Percentiles rank a stretch among this genome's conserved stretches.
phyloP scores from a whole-genome alignment of 2,113 vertebrate genomes.

The Gymnarchus niloticus region DNA sequence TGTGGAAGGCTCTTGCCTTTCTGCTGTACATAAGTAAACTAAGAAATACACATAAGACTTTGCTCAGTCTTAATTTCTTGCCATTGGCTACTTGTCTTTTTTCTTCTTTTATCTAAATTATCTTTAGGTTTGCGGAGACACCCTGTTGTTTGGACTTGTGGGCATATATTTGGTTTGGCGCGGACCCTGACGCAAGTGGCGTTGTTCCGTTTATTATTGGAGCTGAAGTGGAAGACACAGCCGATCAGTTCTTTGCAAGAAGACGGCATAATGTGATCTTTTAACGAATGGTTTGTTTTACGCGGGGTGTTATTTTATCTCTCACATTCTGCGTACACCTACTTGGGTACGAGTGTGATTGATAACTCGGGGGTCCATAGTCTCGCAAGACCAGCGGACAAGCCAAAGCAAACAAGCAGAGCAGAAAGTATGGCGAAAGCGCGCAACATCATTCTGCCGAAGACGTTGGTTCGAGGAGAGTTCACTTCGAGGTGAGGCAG shows the following conservation, averaged over 20 bases:
- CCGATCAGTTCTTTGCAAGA: slow-evolving; percentile 54
- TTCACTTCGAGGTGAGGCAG: slow-evolving; percentile 90
- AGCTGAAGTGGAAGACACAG: slow-evolving; percentile 60
- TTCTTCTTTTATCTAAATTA: neutral
- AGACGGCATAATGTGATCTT: slow-evolving; percentile 69
- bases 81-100: slow-evolving; percentile 5
- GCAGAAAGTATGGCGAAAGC: slow-evolving; percentile 74
- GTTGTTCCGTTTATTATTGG: slow-evolving; percentile 58
- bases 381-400: slow-evolving; percentile 78
- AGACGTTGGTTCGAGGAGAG: slow-evolving; percentile 73
- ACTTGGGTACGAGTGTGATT: slow-evolving; percentile 85
- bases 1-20: slow-evolving; percentile 32
- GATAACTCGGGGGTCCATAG: slow-evolving; percentile 80
- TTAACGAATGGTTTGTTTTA: slow-evolving; percentile 91
- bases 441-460: slow-evolving; percentile 70
- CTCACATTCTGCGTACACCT: slow-evolving; percentile 73
- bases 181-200: neutral
- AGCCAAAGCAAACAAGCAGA: slow-evolving; percentile 91
- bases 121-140: neutral
- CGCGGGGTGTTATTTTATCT: slow-evolving; percentile 89
- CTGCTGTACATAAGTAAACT: slow-evolving; percentile 62
- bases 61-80: slow-evolving; percentile 4
- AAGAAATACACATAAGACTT: slow-evolving; percentile 26
- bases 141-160: neutral
- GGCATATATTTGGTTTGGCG: neutral